These are phyloP conservation scores for Sebastolobus alascanus DNA, from an alignment of 2,797 vertebrate species.

Conservation along the genomic window DNA sequence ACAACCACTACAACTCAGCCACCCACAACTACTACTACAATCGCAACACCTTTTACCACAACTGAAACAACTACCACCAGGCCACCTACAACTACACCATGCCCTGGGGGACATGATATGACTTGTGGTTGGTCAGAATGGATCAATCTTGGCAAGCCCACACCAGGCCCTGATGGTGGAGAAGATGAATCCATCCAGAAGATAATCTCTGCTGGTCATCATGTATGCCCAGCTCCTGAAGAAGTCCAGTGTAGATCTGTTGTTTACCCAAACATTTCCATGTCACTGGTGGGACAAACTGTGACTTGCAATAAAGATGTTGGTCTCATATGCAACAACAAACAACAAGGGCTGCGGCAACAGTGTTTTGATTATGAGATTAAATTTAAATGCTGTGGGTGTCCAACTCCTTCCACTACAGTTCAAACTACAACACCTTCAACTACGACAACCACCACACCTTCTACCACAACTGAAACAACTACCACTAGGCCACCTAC, in stretches of 20 bases:
- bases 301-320: slow-evolving; percentile 44
- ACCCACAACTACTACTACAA: background rate
- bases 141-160: slow-evolving; percentile 45
- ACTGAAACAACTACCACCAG: background rate
- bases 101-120: slow-evolving; percentile 9
- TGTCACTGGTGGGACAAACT: slow-evolving; percentile 44
- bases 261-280: slow-evolving; percentile 5
- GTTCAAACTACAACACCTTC: background rate
- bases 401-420: slow-evolving; percentile 12
- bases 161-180: slow-evolving; percentile 46
- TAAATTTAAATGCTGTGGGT: slow-evolving; percentile 41
- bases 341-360: slow-evolving; percentile 43
- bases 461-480: background rate
- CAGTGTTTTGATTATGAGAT: slow-evolving; percentile 69
- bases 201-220: slow-evolving; percentile 27
- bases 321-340: slow-evolving; percentile 59
- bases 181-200: slow-evolving; percentile 52
- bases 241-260: slow-evolving; percentile 44
- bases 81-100: background rate
- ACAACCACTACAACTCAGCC: background rate
- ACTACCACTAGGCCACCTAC: background rate
- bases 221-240: slow-evolving; percentile 18
- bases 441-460: background rate
- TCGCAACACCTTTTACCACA: background rate
- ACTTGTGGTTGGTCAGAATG: slow-evolving; percentile 41